A percentile compares a stretch with the other conserved stretches of the same genome.
phyloP scores from a whole-genome alignment of 1,140 invertebrate species.

The Microplitis demolitor region DNA sequence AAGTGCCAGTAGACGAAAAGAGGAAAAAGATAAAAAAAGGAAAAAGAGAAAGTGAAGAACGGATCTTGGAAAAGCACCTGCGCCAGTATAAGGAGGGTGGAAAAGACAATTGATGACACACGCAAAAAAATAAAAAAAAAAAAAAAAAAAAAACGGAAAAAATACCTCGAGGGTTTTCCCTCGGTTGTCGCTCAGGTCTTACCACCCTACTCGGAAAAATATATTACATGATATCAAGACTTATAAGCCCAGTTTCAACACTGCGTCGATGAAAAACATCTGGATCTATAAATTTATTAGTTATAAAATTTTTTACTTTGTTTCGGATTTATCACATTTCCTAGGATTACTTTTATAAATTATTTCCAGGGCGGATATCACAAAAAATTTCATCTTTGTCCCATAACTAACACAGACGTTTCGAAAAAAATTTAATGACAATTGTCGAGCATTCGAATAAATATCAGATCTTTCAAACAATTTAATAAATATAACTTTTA shows the following conservation, averaged over 20 bases:
- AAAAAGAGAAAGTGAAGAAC: slow-evolving; percentile 13
- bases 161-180: slow-evolving; percentile 33
- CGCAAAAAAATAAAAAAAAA: too few relatives aligned
- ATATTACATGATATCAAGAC: slow-evolving; percentile 19
- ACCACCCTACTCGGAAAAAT: slow-evolving; percentile 27
- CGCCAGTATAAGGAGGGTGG: slow-evolving; percentile 26
- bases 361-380: too few relatives aligned
- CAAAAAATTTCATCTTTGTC: too few relatives aligned
- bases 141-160: slow-evolving; percentile 19
- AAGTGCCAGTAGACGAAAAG: slow-evolving; percentile 18
- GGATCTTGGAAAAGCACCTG: slow-evolving; percentile 33
- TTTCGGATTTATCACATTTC: too few relatives aligned
- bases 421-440: too few relatives aligned
- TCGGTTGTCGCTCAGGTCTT: slow-evolving; percentile 31
- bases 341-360: too few relatives aligned
- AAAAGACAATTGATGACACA: slow-evolving; percentile 39
- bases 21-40: slow-evolving; percentile 15
- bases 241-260: slow-evolving; percentile 8
- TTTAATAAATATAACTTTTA: too few relatives aligned
- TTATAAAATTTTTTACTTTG: too few relatives aligned
- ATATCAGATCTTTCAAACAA: too few relatives aligned
- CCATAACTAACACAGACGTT: too few relatives aligned
- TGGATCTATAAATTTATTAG: too few relatives aligned
- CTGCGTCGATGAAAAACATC: not conserved
- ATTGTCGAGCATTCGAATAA: too few relatives aligned